Evolutionary conservation across 2,113 vertebrate species (phyloP).

Genomic region (Forbesichthys papilliferus): DNA sequence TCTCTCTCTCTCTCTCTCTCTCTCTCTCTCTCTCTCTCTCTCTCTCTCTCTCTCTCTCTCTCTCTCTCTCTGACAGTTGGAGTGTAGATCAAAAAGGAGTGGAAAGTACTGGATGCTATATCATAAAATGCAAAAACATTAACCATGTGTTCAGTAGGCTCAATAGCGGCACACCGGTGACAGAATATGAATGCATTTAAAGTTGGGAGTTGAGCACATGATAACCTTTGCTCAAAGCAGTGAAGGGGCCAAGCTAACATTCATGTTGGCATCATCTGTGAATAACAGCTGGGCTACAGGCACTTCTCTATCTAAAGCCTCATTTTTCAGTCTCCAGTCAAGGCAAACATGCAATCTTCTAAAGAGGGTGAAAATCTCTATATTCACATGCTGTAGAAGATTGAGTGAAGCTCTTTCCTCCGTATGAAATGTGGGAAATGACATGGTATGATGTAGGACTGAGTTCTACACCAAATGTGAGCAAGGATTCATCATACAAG

Average conservation of each 20-base stretch:
- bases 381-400: neutral
- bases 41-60: neutral
- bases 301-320: conserved; percentile 4
- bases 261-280: conserved; percentile 15
- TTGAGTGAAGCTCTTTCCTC: neutral
- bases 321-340: neutral
- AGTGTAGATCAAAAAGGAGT: conserved; percentile 32
- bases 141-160: conserved; percentile 12
- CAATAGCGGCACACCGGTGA: conserved; percentile 17
- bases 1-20: too few species aligned
- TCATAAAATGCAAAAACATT: conserved; percentile 28
- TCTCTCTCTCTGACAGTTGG: neutral
- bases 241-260: conserved; percentile 6
- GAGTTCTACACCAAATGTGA: conserved; percentile 33
- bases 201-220: conserved; percentile 22
- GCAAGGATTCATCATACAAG: conserved; percentile 41
- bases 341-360: conserved; percentile 30
- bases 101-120: conserved; percentile 26
- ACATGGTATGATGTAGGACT: conserved; percentile 18
- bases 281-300: conserved; percentile 25
- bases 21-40: too few species aligned
- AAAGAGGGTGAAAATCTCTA: conserved; percentile 5
- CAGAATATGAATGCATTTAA: conserved; percentile 27
- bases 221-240: conserved; percentile 1
- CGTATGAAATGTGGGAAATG: conserved; percentile 25